Percentiles rank a stretch among this genome's conserved stretches.
These are phyloP conservation scores for Cheiracanthium punctorium DNA, from an alignment of 2,888 invertebrate genomes.

Conservation along the genomic window DNA sequence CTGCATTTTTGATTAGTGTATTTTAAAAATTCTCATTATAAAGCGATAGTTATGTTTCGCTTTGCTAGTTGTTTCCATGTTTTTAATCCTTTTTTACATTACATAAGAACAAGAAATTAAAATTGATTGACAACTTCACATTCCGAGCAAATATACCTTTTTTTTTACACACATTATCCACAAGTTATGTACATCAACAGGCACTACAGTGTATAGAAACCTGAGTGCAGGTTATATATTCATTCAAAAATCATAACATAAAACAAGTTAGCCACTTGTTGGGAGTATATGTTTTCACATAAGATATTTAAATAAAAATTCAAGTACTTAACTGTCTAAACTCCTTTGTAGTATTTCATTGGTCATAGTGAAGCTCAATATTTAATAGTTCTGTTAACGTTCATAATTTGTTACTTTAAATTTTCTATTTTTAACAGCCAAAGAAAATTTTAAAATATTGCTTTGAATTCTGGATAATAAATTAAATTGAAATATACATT, in stretches of 20 bases:
- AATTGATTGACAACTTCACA: background rate
- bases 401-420: too few species aligned
- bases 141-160: background rate
- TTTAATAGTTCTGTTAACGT: too few species aligned
- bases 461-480: too few species aligned
- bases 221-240: background rate
- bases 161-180: background rate
- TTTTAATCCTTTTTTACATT: background rate
- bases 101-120: background rate
- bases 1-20: background rate
- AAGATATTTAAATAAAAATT: background rate
- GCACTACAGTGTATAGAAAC: conserved; percentile 4
- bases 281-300: background rate
- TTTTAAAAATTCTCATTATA: background rate
- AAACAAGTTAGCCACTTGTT: background rate
- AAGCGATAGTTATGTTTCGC: too few species aligned
- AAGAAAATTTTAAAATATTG: too few species aligned
- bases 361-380: background rate
- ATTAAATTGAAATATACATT: too few species aligned
- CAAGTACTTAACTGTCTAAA: background rate
- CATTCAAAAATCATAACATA: background rate
- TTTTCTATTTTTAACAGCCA: too few species aligned
- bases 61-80: too few species aligned
- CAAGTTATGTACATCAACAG: background rate
- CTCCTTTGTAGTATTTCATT: background rate